Evolutionary conservation across 2,113 vertebrate species (phyloP), one percentile per base, ranked within the genome.

Genomic region (Thunnus thynnus): DNA sequence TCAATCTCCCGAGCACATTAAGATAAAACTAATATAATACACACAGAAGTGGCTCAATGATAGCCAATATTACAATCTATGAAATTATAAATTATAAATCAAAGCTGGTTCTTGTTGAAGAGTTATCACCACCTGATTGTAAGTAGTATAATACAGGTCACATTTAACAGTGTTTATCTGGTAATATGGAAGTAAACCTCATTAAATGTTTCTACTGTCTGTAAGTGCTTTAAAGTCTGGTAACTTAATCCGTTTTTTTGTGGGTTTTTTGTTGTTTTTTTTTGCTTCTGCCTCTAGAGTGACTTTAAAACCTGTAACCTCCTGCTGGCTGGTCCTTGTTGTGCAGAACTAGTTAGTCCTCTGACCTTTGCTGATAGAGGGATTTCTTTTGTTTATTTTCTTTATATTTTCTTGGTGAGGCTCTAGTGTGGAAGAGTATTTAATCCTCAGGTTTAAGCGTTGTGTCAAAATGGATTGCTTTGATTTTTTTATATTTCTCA

Each of bases 381-480:
- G 48, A n/a, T 18, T 41, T 41, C 9, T 41, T 41, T 41, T 41
- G 6, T 41, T 41, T 41, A 3, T 3, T 77, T 68, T 58, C 12
- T 47, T 58, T 71, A 1, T 54, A 2, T 72, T 64, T 74, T 63
- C 2, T 22, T 72, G 58, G 46, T 44, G 64, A 55, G 54, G 56
- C 63, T 87, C 54, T 70, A 4, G 41, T 73, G 56, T 75, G 48
- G 77, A 84, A 73, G 73, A 84, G 65, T 89, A 64, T 83, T 81
- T 88, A 78, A 76, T 87, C 92, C 93, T 95, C 93, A 95, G 95
- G 95, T 94, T 92, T 76, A 81, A 88, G 72, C 70, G 66, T 87
- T 66, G 77, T 83, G 79, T 93, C 75, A 66, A 89, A 84, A 73
- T 65, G 13, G 69, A 87, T 86, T 82, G 72, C 74, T 85, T 89